These are phyloP conservation scores for Rynchops niger DNA, from an alignment of 2,113 vertebrate genomes.

Conservation along the genomic window DNA sequence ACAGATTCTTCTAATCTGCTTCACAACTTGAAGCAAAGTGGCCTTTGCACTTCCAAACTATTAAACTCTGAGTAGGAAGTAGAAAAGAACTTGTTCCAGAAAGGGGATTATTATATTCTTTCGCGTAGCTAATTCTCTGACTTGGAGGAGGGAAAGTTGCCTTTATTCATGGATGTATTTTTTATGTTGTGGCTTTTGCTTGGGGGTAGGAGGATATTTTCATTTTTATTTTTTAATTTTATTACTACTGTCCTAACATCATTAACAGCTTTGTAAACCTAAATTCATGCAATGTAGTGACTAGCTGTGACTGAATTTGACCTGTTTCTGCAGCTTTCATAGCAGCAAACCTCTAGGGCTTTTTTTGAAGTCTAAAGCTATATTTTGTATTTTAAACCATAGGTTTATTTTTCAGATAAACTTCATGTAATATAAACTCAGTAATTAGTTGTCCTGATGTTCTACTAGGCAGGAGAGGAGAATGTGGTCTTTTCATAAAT, in stretches of 20 bases:
- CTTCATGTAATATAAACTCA: neutral
- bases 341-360: neutral
- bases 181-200: neutral
- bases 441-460: conserved; percentile 27
- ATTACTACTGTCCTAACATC: neutral
- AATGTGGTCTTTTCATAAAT: conserved; percentile 45
- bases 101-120: neutral
- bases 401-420: conserved; percentile 1
- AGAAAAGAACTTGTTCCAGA: neutral
- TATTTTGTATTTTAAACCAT: neutral
- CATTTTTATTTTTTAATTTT: neutral
- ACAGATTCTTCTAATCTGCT: neutral
- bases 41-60: neutral
- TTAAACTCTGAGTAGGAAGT: neutral
- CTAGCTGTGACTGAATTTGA: neutral
- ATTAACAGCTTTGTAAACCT: neutral
- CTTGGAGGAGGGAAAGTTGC: neutral
- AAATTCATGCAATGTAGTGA: neutral
- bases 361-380: neutral
- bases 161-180: neutral
- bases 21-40: neutral
- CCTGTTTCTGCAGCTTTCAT: neutral
- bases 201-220: accelerated
- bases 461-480: neutral
- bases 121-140: neutral